These are phyloP conservation scores for Macrobrachium rosenbergii DNA, from an alignment of 1,140 invertebrate species.

Conservation along the genomic window DNA sequence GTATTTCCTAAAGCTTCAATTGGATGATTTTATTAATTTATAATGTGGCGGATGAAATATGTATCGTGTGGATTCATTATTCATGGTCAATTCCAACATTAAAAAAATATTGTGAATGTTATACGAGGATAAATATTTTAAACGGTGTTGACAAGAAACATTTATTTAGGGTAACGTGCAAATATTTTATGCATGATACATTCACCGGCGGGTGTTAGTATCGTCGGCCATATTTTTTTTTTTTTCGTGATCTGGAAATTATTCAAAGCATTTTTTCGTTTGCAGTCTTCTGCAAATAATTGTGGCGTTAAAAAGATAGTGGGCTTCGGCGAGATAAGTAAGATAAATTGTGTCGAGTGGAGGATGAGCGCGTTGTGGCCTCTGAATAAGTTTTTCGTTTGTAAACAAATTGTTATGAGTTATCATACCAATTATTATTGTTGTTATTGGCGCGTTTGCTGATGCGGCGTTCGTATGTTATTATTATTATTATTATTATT, in stretches of 20 bases:
- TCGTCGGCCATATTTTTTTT: too few species aligned
- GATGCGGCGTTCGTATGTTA: too few species aligned
- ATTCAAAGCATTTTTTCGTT: neutral
- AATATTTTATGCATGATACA: slow-evolving; percentile 23
- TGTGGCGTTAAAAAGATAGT: too few species aligned
- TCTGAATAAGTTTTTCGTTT: too few species aligned
- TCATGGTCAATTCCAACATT: slow-evolving; percentile 26
- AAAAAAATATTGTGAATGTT: slow-evolving; percentile 37
- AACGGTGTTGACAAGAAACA: slow-evolving; percentile 35
- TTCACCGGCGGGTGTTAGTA: neutral
- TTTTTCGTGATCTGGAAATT: neutral
- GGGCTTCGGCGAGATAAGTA: too few species aligned
- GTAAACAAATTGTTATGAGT: too few species aligned
- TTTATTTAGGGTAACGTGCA: slow-evolving; percentile 19
- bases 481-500: too few species aligned
- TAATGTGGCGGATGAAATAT: slow-evolving; percentile 43
- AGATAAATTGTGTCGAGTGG: too few species aligned
- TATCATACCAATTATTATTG: too few species aligned
- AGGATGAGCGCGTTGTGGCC: too few species aligned
- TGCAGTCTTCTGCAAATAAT: too few species aligned
- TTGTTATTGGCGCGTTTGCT: too few species aligned
- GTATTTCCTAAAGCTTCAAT: slow-evolving; percentile 33
- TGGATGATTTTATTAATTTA: slow-evolving; percentile 43
- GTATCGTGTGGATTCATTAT: slow-evolving; percentile 36
- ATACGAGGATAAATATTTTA: slow-evolving; percentile 33